Percentiles rank a stretch among this genome's conserved stretches.
phyloP scores from a whole-genome alignment of 2,113 vertebrate species.

The Dolichallabes microphthalmus region DNA sequence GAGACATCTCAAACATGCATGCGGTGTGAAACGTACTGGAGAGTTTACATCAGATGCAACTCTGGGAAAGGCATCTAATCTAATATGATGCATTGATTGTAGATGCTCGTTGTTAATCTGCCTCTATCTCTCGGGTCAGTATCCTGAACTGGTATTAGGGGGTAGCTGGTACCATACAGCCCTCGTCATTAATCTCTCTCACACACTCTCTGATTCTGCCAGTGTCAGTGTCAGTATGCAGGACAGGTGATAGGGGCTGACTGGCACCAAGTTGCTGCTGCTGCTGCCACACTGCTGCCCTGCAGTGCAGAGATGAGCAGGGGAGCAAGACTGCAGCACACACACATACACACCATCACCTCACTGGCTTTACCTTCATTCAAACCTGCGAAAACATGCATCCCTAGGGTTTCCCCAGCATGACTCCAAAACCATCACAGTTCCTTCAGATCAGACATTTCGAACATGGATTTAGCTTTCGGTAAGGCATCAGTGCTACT shows the following conservation, averaged over 20 bases:
- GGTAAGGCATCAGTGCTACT: no score
- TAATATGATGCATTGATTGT: not conserved
- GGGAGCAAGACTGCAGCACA: constrained; percentile 33
- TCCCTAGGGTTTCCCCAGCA: not conserved
- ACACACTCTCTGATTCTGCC: not conserved
- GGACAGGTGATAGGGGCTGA: constrained; percentile 33
- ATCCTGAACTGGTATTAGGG: constrained; percentile 9
- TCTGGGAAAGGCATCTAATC: not conserved
- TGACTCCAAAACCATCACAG: not conserved
- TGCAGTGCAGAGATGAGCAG: constrained; percentile 47
- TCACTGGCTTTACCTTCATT: not conserved
- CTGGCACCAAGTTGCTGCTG: constrained; percentile 42
- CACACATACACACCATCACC: constrained; percentile 9
- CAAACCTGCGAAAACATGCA: constrained; percentile 14
- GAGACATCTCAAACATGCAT: not conserved
- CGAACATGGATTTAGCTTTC: not conserved
- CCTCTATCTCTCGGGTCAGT: not conserved
- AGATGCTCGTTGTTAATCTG: not conserved
- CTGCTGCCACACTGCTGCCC: constrained; percentile 37
- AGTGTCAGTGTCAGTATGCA: constrained; percentile 33
- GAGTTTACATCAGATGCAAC: not conserved
- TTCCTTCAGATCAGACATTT: not conserved
- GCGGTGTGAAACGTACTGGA: not conserved
- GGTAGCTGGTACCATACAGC: constrained; percentile 15
- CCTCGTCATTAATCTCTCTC: not conserved